Percentiles rank a stretch among this genome's conserved stretches.
Evolutionary conservation across 1,140 invertebrate genomes (phyloP).

Genomic region (Apocrypta bakeri): DNA sequence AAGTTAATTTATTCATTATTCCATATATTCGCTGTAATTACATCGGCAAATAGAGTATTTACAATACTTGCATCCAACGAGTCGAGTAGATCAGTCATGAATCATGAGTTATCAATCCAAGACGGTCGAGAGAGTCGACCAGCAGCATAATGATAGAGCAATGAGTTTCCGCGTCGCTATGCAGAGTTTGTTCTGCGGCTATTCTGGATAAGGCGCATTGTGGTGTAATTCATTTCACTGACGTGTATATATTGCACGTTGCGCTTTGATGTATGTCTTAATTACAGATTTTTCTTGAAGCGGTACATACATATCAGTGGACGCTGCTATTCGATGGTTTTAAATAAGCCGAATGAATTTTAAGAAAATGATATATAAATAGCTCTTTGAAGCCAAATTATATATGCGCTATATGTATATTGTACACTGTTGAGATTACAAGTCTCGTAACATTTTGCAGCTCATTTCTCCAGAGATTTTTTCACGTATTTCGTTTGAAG

Average conservation of each 20-base stretch:
- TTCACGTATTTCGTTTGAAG: conserved; percentile 21
- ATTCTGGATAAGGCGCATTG: background rate
- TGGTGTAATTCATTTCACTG: background rate
- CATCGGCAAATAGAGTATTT: too few species aligned
- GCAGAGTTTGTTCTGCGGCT: too few species aligned
- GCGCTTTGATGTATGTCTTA: background rate
- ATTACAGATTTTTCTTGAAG: background rate
- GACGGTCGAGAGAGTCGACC: background rate
- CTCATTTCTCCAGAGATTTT: conserved; percentile 29
- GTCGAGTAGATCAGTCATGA: background rate
- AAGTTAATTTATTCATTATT: too few species aligned
- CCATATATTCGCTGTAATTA: too few species aligned
- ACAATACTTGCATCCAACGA: too few species aligned
- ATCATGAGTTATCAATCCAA: background rate
- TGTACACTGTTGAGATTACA: background rate
- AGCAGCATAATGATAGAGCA: background rate
- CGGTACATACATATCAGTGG: too few species aligned
- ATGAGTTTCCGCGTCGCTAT: background rate
- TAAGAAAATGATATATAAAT: too few species aligned
- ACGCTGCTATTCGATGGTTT: too few species aligned
- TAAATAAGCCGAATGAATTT: too few species aligned
- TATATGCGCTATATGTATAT: background rate
- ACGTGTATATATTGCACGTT: background rate
- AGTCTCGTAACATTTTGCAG: conserved; percentile 30
- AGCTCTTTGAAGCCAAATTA: background rate